Conservation (phyloP, 2,113 vertebrate genomes). For the Seriola aureovittata region DNA sequence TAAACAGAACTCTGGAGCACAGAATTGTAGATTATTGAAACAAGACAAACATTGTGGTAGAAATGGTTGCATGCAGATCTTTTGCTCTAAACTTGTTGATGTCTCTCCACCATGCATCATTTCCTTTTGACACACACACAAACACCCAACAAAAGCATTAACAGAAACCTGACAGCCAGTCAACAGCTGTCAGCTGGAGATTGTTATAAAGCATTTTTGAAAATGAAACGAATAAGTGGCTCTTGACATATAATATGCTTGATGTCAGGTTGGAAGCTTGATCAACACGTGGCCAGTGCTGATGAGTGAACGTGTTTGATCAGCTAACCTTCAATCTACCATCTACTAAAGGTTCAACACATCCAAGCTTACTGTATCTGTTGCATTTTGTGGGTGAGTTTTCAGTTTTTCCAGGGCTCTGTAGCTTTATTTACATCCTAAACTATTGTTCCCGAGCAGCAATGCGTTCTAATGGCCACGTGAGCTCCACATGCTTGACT, state of each 20-base stretch:
- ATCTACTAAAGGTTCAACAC: too few species aligned
- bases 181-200: background rate
- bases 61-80: background rate
- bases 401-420: background rate
- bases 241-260: background rate
- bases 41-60: background rate
- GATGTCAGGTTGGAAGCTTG: background rate
- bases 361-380: too few species aligned
- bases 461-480: background rate
- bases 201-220: background rate
- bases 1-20: background rate
- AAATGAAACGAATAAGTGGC: background rate
- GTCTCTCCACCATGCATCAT: constrained; percentile 16
- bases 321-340: background rate
- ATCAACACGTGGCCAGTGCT: background rate
- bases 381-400: background rate
- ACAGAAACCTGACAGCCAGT: background rate
- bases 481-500: constrained; percentile 1
- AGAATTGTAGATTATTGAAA: background rate
- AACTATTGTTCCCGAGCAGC: constrained; percentile 17
- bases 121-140: constrained; percentile 43
- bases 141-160: background rate
- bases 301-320: background rate
- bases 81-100: constrained; percentile 3
- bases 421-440: constrained; percentile 3